Base-by-base conservation (phyloP, 2,888 invertebrate species). In the Coleophora deauratella region DNA sequence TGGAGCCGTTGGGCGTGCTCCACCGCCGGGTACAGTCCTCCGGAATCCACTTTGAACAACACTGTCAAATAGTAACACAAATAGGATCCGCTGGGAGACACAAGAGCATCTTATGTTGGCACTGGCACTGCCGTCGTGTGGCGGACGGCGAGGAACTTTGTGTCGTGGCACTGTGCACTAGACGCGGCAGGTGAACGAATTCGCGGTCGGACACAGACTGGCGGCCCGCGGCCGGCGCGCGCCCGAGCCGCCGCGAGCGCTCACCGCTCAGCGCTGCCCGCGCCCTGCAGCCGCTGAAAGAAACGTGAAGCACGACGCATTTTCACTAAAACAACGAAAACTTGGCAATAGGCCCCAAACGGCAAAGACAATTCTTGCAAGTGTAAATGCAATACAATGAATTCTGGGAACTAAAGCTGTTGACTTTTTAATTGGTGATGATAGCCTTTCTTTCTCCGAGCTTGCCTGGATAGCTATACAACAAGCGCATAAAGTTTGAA, bases 1-100 rank as follows among this genome's bases (percentile, higher is more conserved):
- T 81, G 79, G 72, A 82, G 79, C 73, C 80, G 75, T 60, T 75
- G 72, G 62, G 82, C 74, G 71, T 76, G 84, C 82, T 81, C 84
- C 77, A 82, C 81, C 72, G 82, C 77, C 76, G 70, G 79, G 66
- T 82, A 85, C 41, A 82, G 67, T 68, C 77, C 74, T 64, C 81
- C 81, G 80, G 82, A 80, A 84, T 85, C 84, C 84, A 85, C 82
- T 76, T 77, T 75, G 67, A 53, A 61, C 82, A 84, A 79, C 75
- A 21, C 11, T 32, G 65, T 50, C 54, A 59, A 72, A 77, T 69
- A 63, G 60, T 66, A 61, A 66, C 80, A 81, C 79, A 68, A 74
- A 74, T 68, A 64, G 55, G 59, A 78, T 73, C 61, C 81, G 79
- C 76, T 74, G 76, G 73, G 72, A 54, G 53, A 57, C 56, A 65